phyloP scores from a whole-genome alignment of 1,140 invertebrate genomes.

The Muscidifurax raptorellus region DNA sequence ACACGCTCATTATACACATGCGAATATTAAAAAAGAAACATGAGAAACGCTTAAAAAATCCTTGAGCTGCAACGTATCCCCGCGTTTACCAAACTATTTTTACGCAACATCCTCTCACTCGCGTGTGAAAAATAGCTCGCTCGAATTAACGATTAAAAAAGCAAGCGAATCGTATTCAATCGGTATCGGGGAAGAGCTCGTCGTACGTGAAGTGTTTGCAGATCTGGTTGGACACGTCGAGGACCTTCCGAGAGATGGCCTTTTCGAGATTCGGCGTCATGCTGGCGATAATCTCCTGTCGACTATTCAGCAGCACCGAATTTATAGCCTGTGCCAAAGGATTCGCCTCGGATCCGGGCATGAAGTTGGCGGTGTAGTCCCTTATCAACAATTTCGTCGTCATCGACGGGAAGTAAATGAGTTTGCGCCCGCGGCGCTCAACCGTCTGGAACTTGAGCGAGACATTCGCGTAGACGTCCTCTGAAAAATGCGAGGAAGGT shows the following conservation, averaged over 20 bases:
- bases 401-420: slow-evolving; percentile 62
- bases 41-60: no score
- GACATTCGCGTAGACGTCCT: slow-evolving; percentile 47
- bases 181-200: slow-evolving; percentile 66
- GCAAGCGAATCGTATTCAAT: background rate
- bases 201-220: slow-evolving; percentile 67
- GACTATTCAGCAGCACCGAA: slow-evolving; percentile 56
- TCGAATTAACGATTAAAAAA: background rate
- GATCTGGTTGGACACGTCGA: slow-evolving; percentile 61
- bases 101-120: no score
- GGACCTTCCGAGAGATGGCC: slow-evolving; percentile 58
- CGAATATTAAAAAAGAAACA: no score
- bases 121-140: no score
- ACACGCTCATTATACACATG: no score
- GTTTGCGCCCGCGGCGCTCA: slow-evolving; percentile 54
- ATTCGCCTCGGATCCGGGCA: slow-evolving; percentile 52
- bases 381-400: slow-evolving; percentile 57
- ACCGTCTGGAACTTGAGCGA: slow-evolving; percentile 55
- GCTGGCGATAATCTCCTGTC: slow-evolving; percentile 61
- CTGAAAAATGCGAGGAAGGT: slow-evolving; percentile 54
- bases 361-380: slow-evolving; percentile 58
- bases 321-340: slow-evolving; percentile 60
- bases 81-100: no score
- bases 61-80: no score
- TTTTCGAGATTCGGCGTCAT: slow-evolving; percentile 63